Evolutionary conservation across 2,113 vertebrate genomes (phyloP).

Genomic region (Clarias gariepinus): DNA sequence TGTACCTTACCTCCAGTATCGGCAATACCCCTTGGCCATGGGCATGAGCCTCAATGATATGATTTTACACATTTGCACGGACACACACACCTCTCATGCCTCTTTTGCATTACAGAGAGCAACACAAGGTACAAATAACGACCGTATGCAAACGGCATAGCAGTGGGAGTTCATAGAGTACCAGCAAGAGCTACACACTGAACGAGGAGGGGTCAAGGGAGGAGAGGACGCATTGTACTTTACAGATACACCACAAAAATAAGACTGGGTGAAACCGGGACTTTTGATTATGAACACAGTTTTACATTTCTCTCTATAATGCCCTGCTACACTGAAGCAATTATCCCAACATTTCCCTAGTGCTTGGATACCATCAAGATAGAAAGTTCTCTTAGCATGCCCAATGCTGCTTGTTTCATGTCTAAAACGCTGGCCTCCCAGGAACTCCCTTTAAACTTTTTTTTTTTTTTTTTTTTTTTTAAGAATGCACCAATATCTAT

Average conservation of each 20-base stretch:
- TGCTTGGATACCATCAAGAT: too few relatives aligned
- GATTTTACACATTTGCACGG: not conserved
- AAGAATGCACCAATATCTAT: not conserved
- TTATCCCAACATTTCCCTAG: too few relatives aligned
- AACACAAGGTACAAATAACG: slow-evolving; percentile 29
- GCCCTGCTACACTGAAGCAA: too few relatives aligned
- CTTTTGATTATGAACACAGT: too few relatives aligned
- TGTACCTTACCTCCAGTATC: not conserved
- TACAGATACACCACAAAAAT: not conserved
- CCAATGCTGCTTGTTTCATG: not conserved
- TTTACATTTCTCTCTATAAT: too few relatives aligned
- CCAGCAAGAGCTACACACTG: not conserved
- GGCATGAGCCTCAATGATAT: not conserved
- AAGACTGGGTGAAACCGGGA: not conserved
- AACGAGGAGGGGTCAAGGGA: not conserved
- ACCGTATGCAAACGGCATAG: slow-evolving; percentile 39
- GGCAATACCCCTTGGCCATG: not conserved
- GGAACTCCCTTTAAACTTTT: too few relatives aligned
- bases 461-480: not conserved
- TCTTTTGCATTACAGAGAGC: slow-evolving; percentile 44
- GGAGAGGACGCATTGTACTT: not conserved
- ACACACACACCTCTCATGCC: not conserved
- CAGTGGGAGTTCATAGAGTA: slow-evolving; percentile 15
- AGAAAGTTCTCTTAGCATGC: too few relatives aligned
- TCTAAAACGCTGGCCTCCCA: too few relatives aligned